These are phyloP conservation scores for Parotia lawesii DNA, from an alignment of 2,113 vertebrate species.

Conservation along the genomic window DNA sequence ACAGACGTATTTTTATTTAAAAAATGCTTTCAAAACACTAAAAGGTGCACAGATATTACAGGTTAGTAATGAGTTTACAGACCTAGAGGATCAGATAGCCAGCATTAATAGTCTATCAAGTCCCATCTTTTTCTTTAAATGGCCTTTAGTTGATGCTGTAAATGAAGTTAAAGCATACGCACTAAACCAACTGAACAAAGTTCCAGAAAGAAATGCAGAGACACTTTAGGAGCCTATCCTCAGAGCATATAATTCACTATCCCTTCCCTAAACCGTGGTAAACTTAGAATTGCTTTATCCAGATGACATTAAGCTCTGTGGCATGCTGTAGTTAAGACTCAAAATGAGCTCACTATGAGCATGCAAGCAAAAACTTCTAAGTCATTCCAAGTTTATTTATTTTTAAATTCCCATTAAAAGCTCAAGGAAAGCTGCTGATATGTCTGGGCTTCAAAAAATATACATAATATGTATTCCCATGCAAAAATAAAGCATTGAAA, in stretches of 20 bases:
- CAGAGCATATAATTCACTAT: not conserved
- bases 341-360: not conserved
- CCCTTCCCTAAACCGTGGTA: not conserved
- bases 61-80: not conserved
- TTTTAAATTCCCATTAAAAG: not conserved
- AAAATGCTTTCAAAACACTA: not conserved
- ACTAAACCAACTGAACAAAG: not conserved
- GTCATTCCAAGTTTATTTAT: not conserved
- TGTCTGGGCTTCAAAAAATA: not conserved
- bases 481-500: not conserved
- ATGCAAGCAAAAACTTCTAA: not conserved
- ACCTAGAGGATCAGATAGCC: not conserved
- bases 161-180: not conserved
- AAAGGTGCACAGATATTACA: not conserved
- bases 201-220: not conserved
- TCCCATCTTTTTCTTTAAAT: not conserved
- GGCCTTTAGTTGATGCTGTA: not conserved
- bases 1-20: not conserved
- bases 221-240: not conserved
- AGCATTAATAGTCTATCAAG: not conserved
- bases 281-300: not conserved
- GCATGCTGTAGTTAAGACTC: not conserved
- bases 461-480: no score
- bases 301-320: not conserved
- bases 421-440: not conserved